A percentile compares a stretch with the other conserved stretches of the same genome.
phyloP scores from a whole-genome alignment of 2,113 vertebrate species.

The Sceloporus tristichus region DNA sequence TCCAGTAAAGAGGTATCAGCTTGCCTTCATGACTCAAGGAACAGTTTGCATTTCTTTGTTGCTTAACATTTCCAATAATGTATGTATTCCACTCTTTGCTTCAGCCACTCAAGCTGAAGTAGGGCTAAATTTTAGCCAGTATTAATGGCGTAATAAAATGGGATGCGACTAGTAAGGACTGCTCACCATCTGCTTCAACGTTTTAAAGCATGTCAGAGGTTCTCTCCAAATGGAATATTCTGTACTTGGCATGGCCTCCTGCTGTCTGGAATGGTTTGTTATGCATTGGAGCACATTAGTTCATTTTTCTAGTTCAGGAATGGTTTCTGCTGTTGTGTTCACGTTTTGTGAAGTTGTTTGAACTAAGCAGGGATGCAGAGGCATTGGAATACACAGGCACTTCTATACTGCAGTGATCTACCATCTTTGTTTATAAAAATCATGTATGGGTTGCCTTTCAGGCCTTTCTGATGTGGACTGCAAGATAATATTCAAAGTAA shows the following conservation, averaged over 20 bases:
- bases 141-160: constrained; percentile 1
- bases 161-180: not conserved
- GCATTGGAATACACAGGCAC: not conserved
- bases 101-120: not conserved
- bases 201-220: constrained; percentile 5
- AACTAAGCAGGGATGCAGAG: not conserved
- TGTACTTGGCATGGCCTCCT: constrained; percentile 10
- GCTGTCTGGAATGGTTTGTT: constrained; percentile 11
- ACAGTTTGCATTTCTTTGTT: not conserved
- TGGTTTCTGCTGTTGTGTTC: not conserved
- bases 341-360: not conserved
- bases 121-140: constrained; percentile 15
- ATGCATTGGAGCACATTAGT: not conserved
- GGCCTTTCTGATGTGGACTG: not conserved
- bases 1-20: not conserved
- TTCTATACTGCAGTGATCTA: not conserved
- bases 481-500: not conserved
- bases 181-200: constrained; percentile 13
- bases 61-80: not conserved
- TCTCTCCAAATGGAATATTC: constrained; percentile 28
- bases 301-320: not conserved
- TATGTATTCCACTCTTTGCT: not conserved
- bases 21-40: not conserved
- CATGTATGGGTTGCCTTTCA: not conserved
- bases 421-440: not conserved